phyloP scores from a whole-genome alignment of 2,888 invertebrate species.

The Yponomeuta plumbellus region DNA sequence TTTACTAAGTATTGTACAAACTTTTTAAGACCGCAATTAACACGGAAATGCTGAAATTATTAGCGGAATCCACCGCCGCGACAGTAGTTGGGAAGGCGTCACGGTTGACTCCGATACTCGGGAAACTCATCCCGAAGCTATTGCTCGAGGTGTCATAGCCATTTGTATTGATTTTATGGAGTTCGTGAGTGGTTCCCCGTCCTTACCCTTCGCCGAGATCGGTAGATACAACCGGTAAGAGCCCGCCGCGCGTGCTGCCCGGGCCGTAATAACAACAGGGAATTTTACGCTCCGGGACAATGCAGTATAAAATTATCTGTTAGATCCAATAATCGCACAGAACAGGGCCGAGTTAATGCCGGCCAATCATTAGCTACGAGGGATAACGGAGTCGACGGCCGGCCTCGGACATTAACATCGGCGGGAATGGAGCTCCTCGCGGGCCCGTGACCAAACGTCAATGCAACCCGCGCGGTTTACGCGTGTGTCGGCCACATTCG shows the following conservation, averaged over 20 bases:
- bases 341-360: conserved; percentile 73
- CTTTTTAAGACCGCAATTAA: not conserved
- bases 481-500: conserved; percentile 34
- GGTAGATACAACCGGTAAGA: conserved; percentile 19
- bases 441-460: conserved; percentile 68
- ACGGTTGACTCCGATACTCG: not conserved
- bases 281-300: conserved; percentile 76
- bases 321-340: conserved; percentile 76
- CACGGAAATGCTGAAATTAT: not conserved
- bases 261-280: conserved; percentile 70
- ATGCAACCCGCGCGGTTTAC: conserved; percentile 52
- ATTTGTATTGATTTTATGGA: conserved; percentile 21
- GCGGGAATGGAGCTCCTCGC: conserved; percentile 36
- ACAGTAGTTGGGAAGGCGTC: not conserved
- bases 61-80: not conserved
- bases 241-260: conserved; percentile 37
- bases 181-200: conserved; percentile 17
- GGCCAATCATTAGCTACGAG: conserved; percentile 76
- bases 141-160: conserved; percentile 19
- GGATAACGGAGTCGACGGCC: conserved; percentile 72
- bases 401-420: conserved; percentile 45
- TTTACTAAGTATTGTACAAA: conserved; percentile 1
- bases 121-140: conserved; percentile 16
- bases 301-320: conserved; percentile 77
- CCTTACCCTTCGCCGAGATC: conserved; percentile 19